Base-by-base conservation (phyloP, 2,797 vertebrate genomes). In the Danio choprae region DNA sequence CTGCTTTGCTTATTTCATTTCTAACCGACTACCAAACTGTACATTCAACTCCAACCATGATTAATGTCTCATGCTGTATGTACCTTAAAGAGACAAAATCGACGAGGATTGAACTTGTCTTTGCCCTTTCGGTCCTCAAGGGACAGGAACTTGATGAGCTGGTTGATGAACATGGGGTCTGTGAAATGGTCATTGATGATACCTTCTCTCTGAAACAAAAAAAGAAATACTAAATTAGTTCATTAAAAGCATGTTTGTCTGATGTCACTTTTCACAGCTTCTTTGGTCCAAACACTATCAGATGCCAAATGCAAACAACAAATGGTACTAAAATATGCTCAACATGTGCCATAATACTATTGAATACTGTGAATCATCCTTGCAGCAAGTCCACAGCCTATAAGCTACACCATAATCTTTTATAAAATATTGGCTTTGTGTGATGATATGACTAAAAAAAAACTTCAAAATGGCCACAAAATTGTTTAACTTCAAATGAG, bases 81-180 rank as follows among this genome's bases (percentile, higher is more conserved):
- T 91, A 99, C 98, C 96, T 99, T 99, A 91, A 99, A 99, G 86
- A 99, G 96, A 86, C 95, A 98, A 92, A 97, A 99, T 84, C 96
- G 95, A 56, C 97, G 94, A 13, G 97, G 96, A 92, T 96, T 99
- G 91, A 99, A 99, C 89, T 96, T 98, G 94, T 99, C 97, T 92
- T 98, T 99, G 88, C 97, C 98, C 89, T 99, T 99, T 84, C 97
- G 94, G 88, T 99, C 98, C 95, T 99, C 98, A 89, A 99, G 93
- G 84, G 96, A 98, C 82, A 98, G 93, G 89, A 96, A 99, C 85
- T 92, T 95, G 79, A 98, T 91, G 76, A 99, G 91, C 91, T 98
- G 96, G 53, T 94, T 94, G 76, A 98, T 93, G 89, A 99, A 99
- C 81, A 93, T 94, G 0, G 95, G 91, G 88, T 99, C 94, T 40